Base-by-base conservation (phyloP, 1,140 invertebrate genomes). In the Cydia fagiglandana region DNA sequence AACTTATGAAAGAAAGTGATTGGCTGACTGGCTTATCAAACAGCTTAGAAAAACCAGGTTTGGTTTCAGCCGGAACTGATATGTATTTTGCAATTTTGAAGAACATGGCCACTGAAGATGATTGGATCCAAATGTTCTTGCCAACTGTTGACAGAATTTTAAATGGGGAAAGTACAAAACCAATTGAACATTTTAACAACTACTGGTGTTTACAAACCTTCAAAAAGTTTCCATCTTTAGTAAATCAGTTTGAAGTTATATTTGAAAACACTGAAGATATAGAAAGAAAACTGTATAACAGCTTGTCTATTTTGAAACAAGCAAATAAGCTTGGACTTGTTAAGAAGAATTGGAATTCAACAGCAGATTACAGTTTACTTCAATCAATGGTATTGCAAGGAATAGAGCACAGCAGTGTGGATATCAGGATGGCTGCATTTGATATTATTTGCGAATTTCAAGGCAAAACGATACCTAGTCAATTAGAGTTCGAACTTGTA, bases 31-130 rank as follows among this genome's bases (percentile, higher is more conserved):
- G 92, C 15, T 79, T 93, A n/a, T 75, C 87, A 34, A 78, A 86
- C 24, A 93, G 92, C 79, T 83, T 93, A 78, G 56, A 84, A 75
- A 91, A 90, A 81, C 83, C 90, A 53, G 89, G 90, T 10, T 76
- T 93, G 28, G 91, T 93, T 5, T 93, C 93, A 30, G 89, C 90
- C 47, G 92, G 92, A 24, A 84, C 90, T 77, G 91, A 93, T 77
- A 85, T 93, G 86, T 93, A 93, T 81, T 88, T 84, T 83, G 83
- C 86, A 45, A 77, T 93, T 56, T 80, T 93, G n/a, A 85, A 90
- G 38, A 86, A 86, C 78, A 73, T 91, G 10, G 81, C 80, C 5
- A 81, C 79, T 34, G 85, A 86, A 64, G 75, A 85, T 13, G 79
- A 83, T 56, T 93, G 92, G 92, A 84, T 75, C 70, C 73, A 74